These are phyloP conservation scores for Poecile montanus DNA, from an alignment of 2,797 vertebrate species.

Conservation along the genomic window DNA sequence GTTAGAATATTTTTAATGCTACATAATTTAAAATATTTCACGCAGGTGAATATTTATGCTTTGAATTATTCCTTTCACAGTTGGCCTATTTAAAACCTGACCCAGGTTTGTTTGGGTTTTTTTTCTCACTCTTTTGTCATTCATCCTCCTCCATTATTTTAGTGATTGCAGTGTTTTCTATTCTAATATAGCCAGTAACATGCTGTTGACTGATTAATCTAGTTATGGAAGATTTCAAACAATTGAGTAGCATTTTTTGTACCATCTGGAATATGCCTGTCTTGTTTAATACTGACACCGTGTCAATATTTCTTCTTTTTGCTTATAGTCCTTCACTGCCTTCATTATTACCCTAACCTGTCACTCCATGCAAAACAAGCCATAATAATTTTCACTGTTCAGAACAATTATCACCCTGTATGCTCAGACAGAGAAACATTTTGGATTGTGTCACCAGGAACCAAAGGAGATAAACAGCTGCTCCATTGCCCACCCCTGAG, in stretches of 20 bases:
- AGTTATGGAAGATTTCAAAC: background rate
- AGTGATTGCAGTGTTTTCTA: background rate
- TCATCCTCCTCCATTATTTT: background rate
- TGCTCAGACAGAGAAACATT: slow-evolving; percentile 18
- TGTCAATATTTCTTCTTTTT: background rate
- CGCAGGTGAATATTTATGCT: background rate
- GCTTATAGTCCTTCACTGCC: background rate
- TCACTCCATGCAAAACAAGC: background rate
- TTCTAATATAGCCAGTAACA: background rate
- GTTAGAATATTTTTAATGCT: background rate
- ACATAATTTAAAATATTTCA: background rate
- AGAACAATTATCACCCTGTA: background rate
- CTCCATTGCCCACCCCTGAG: background rate
- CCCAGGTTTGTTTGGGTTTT: background rate
- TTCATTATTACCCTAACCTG: background rate
- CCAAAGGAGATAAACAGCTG: slow-evolving; percentile 7
- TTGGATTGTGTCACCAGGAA: background rate
- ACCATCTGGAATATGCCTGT: background rate
- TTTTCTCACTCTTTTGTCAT: background rate
- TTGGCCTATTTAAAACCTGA: background rate
- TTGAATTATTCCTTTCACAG: background rate
- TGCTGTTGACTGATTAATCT: background rate
- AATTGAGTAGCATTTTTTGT: background rate
- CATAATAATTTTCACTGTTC: background rate
- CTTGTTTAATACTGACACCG: background rate